These are phyloP conservation scores for Brenthis ino DNA, from an alignment of 2,888 invertebrate genomes.

Conservation along the genomic window DNA sequence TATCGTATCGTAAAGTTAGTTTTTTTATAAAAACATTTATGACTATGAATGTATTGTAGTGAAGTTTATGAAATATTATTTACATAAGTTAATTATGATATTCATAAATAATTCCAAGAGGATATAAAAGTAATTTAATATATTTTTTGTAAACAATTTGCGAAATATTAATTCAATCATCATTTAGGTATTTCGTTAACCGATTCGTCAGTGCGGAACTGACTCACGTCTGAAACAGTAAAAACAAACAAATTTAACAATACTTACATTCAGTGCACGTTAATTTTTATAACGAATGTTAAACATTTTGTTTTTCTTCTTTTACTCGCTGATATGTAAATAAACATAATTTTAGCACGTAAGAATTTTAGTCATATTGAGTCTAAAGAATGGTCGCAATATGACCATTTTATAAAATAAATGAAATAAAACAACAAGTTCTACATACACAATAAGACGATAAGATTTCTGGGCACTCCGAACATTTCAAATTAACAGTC, in stretches of 20 bases:
- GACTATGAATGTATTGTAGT: too few relatives aligned
- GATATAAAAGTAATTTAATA: not conserved
- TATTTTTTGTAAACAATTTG: not conserved
- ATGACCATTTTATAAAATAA: too few relatives aligned
- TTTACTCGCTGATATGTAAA: conserved; percentile 7
- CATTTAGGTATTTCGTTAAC: conserved; percentile 29
- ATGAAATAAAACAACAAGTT: too few relatives aligned
- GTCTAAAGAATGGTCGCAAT: too few relatives aligned
- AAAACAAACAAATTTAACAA: conserved; percentile 25
- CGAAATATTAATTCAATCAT: conserved; percentile 11
- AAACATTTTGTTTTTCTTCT: conserved; percentile 31
- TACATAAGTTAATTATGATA: too few relatives aligned
- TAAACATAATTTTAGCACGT: not conserved
- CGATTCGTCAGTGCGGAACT: conserved; percentile 20
- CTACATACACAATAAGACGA: too few relatives aligned
- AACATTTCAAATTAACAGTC: not conserved
- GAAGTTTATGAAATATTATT: not conserved
- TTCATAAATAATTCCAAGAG: not conserved
- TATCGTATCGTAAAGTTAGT: too few relatives aligned
- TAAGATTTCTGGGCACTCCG: too few relatives aligned
- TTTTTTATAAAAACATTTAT: too few relatives aligned
- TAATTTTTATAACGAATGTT: conserved; percentile 32
- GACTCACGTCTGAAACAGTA: conserved; percentile 22
- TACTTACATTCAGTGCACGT: conserved; percentile 17
- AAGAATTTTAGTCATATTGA: too few relatives aligned